These are phyloP conservation scores for Drosophila niveifrons DNA, from an alignment of 2,888 invertebrate species.

Conservation along the genomic window DNA sequence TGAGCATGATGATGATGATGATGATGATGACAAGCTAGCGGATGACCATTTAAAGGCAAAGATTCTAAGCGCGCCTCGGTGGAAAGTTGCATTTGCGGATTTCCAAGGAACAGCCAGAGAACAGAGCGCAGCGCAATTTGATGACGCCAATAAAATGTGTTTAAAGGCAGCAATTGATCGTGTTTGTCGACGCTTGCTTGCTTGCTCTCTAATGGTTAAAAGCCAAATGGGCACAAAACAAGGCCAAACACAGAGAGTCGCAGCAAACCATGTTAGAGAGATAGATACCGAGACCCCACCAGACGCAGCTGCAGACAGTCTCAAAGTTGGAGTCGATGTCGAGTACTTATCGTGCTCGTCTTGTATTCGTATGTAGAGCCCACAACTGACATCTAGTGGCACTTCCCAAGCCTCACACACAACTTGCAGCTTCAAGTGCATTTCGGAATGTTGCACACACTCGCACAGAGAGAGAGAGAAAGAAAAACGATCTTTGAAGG, in stretches of 20 bases:
- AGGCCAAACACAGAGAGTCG: slow-evolving; percentile 38
- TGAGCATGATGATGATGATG: slow-evolving; percentile 41
- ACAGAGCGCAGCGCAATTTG: slow-evolving; percentile 54
- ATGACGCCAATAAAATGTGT: slow-evolving; percentile 81
- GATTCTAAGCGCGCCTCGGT: slow-evolving; percentile 67
- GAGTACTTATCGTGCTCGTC: slow-evolving; percentile 5
- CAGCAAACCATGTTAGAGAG: slow-evolving; percentile 33
- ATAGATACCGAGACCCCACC: slow-evolving; percentile 56
- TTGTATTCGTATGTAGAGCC: slow-evolving; percentile 44
- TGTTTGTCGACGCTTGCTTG: slow-evolving; percentile 71
- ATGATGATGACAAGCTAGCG: slow-evolving; percentile 40
- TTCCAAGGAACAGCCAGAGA: slow-evolving; percentile 74
- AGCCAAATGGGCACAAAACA: slow-evolving; percentile 30
- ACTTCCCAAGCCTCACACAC: slow-evolving; percentile 66
- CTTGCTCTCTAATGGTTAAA: slow-evolving; percentile 67
- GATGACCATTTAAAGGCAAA: slow-evolving; percentile 70
- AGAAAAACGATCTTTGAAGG: slow-evolving; percentile 30
- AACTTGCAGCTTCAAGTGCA: slow-evolving; percentile 78
- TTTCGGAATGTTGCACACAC: slow-evolving; percentile 60
- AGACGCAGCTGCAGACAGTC: slow-evolving; percentile 52
- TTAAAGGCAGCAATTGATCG: slow-evolving; percentile 80
- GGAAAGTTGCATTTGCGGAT: slow-evolving; percentile 74
- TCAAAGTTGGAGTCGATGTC: too few species aligned
- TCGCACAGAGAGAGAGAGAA: slow-evolving; percentile 15
- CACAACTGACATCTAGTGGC: slow-evolving; percentile 77